Percentiles rank a stretch among this genome's conserved stretches.
Conservation (phyloP, 2,888 invertebrate genomes). For the Oscheius sp. region DNA sequence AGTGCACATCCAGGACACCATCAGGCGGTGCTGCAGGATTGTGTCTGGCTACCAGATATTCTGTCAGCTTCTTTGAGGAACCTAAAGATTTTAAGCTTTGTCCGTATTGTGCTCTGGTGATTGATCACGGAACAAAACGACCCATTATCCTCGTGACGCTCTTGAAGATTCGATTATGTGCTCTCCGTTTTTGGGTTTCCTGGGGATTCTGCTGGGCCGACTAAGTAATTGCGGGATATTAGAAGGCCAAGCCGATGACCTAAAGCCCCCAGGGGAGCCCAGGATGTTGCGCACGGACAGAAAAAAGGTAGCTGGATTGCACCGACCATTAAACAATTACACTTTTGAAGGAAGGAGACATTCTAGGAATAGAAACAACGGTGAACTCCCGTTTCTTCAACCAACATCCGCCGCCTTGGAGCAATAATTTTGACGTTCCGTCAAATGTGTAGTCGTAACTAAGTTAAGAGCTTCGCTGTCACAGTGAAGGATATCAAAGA, state of each 20-base stretch:
- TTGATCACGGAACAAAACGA: background rate
- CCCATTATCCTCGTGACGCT: slow-evolving; percentile 27
- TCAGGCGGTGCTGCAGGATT: slow-evolving; percentile 69
- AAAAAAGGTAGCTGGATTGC: slow-evolving; percentile 26
- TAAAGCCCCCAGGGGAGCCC: slow-evolving; percentile 25
- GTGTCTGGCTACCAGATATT: slow-evolving; percentile 64
- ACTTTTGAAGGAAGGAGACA: background rate
- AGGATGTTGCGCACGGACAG: slow-evolving; percentile 32
- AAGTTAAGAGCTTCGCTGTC: slow-evolving; percentile 11
- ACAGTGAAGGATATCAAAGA: slow-evolving; percentile 12
- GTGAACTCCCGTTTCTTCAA: background rate
- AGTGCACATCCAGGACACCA: slow-evolving; percentile 65
- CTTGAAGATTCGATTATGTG: slow-evolving; percentile 17
- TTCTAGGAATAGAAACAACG: background rate
- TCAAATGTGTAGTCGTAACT: slow-evolving; percentile 17
- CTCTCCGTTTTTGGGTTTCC: slow-evolving; percentile 30
- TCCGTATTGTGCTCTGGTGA: background rate
- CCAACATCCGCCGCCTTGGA: background rate
- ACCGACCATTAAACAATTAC: slow-evolving; percentile 23
- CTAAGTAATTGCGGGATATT: slow-evolving; percentile 37
- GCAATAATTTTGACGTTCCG: slow-evolving; percentile 23
- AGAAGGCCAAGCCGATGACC: slow-evolving; percentile 30
- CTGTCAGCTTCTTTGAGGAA: slow-evolving; percentile 65
- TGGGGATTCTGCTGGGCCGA: slow-evolving; percentile 12
- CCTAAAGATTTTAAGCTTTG: slow-evolving; percentile 49